Evolutionary conservation across 2,113 vertebrate species (phyloP), one percentile per base, ranked within the genome.

Genomic region (Rallus limicola): DNA sequence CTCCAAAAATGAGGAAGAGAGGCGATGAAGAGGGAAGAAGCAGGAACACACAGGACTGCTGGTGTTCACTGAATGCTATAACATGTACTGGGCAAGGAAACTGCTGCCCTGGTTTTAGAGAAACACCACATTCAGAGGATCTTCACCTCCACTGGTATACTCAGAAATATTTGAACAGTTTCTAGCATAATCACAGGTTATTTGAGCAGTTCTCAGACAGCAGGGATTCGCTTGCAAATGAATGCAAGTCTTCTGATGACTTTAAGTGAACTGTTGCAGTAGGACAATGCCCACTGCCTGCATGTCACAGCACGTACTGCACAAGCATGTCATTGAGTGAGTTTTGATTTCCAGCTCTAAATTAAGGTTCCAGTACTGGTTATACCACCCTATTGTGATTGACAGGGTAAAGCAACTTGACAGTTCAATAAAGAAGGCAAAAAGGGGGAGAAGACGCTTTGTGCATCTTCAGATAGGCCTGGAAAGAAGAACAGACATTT

Each of bases 321-420:
- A 21, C 2, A 33, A 38, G 23, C 60, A 36, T 1, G 0, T 7
- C 88, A 31, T 77, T 44, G 42, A 24, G 16, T 44, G 6, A 23
- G 55, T 40, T 82, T 31, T 44, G 18, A 53, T 9, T 74, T 44
- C 52, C 90, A 90, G 59, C 55, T 89, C 52, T 17, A 50, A 40
- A 31, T 75, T 70, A 64, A 91, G 89, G 62, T 67, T 62, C 71
- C 87, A 63, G 63, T 16, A 86, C 90, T 81, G 86, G 80, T 91
- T 95, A 58, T 44, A 68, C 71, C 67, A 67, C 56, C n/a, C 52
- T 87, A 1, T 16, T 38, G n/a, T 31, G 72, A 65, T 0, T 83
- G 64, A 83, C 59, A 62, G 40, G 46, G 56, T 86, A 70, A 74
- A 83, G 56, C 59, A 85, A 82, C 24, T 11, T 53, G 16, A 42